phyloP scores from a whole-genome alignment of 2,888 invertebrate genomes.

The Ectemnius lituratus region DNA sequence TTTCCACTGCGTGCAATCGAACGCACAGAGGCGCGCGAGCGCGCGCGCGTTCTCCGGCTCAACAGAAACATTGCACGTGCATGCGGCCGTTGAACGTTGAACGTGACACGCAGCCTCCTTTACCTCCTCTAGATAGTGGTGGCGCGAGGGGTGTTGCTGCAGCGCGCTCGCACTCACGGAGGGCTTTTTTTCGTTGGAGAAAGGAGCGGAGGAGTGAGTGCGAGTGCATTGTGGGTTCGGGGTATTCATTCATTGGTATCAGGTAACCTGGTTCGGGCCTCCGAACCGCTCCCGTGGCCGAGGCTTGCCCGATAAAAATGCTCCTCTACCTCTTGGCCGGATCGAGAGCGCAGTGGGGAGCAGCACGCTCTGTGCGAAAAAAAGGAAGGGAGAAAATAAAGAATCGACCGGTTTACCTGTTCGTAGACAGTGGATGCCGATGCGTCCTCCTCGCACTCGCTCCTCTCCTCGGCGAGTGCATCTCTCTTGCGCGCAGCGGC shows the following conservation, averaged over 20 bases:
- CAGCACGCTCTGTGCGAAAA: conserved; percentile 45
- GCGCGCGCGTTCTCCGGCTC: too few species aligned
- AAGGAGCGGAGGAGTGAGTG: conserved; percentile 38
- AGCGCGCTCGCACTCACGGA: conserved; percentile 35
- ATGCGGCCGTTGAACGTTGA: conserved; percentile 48
- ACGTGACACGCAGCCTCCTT: conserved; percentile 56
- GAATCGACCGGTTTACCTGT: conserved; percentile 70
- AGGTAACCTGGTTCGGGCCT: conserved; percentile 65
- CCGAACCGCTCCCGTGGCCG: conserved; percentile 46
- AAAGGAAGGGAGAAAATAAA: conserved; percentile 53
- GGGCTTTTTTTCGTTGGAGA: conserved; percentile 48
- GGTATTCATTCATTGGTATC: conserved; percentile 73
- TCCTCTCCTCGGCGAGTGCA: not conserved
- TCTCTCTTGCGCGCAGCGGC: not conserved
- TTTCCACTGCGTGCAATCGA: not conserved
- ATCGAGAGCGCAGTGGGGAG: conserved; percentile 42
- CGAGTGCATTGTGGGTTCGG: conserved; percentile 61
- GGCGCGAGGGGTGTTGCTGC: conserved; percentile 48
- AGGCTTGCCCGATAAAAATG: conserved; percentile 52
- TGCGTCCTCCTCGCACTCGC: conserved; percentile 17
- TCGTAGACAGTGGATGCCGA: conserved; percentile 61
- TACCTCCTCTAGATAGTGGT: not conserved
- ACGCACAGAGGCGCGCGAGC: not conserved
- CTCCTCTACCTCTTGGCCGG: conserved; percentile 19
- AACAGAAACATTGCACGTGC: too few species aligned